phyloP scores from a whole-genome alignment of 1,140 invertebrate species.

The Papilio polytes region DNA sequence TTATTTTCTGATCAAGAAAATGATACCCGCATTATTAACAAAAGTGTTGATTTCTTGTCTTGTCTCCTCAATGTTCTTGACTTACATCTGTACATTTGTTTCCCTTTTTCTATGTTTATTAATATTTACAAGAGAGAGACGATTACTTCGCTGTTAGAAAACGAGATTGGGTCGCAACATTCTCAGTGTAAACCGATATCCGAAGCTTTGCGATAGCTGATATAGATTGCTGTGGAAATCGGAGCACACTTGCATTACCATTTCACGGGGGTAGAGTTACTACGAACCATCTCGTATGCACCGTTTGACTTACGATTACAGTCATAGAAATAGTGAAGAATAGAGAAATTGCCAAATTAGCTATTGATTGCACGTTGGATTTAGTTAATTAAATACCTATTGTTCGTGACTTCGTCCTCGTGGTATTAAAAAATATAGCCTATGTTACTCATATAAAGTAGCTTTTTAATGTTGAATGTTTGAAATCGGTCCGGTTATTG shows the following conservation, averaged over 20 bases:
- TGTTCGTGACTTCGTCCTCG: too few species aligned
- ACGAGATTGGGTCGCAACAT: not conserved
- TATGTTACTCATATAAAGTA: too few species aligned
- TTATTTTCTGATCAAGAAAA: too few species aligned
- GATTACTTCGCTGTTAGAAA: constrained; percentile 23
- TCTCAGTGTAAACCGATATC: constrained; percentile 24
- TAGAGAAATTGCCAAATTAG: not conserved
- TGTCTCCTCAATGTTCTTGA: too few species aligned
- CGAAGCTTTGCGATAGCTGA: constrained; percentile 16
- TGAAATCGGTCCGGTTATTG: too few species aligned
- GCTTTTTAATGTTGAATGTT: too few species aligned
- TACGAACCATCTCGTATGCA: constrained; percentile 30
- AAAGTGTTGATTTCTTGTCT: too few species aligned
- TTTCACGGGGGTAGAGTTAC: constrained; percentile 38
- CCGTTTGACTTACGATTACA: not conserved
- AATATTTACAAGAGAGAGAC: not conserved
- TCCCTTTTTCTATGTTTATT: too few species aligned
- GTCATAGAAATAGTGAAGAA: not conserved
- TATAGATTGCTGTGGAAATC: constrained; percentile 36
- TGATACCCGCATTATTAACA: too few species aligned
- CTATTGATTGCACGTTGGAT: not conserved
- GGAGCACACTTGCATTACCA: constrained; percentile 37
- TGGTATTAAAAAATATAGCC: too few species aligned
- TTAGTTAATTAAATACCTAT: not conserved
- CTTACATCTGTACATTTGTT: too few species aligned